Percentiles rank a stretch among this genome's conserved stretches.
Conservation (phyloP, 2,113 vertebrate genomes). For the Panurus biarmicus region DNA sequence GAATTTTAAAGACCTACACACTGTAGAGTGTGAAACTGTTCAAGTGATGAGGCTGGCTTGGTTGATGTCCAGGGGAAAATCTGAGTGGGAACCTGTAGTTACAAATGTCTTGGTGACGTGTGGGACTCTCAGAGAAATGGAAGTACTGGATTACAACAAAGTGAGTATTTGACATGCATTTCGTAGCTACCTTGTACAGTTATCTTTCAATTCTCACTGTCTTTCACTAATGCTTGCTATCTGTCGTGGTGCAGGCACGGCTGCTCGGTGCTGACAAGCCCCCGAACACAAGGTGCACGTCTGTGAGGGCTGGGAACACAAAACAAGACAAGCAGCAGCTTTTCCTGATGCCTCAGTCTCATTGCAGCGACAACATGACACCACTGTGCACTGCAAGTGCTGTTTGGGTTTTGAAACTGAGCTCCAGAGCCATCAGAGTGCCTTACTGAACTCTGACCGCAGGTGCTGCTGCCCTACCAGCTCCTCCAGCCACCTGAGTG, state of each 20-base stretch:
- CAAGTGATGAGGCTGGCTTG: not conserved
- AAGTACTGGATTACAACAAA: not conserved
- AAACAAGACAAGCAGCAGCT: not conserved
- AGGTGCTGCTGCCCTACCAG: not conserved
- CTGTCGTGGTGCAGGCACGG: not conserved
- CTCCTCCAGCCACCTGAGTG: no score
- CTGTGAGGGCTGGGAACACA: not conserved
- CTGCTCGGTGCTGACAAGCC: not conserved
- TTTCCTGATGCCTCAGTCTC: not conserved
- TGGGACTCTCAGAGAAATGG: not conserved
- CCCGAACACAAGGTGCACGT: not conserved
- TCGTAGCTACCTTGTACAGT: not conserved
- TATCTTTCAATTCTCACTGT: not conserved
- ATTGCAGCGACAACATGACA: rapidly evolving
- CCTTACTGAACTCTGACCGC: not conserved
- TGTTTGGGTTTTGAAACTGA: not conserved
- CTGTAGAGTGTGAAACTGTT: not conserved
- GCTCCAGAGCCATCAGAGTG: not conserved
- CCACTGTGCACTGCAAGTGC: not conserved
- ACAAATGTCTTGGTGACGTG: not conserved
- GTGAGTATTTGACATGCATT: not conserved
- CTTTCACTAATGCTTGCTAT: slow-evolving; percentile 1
- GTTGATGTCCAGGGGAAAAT: not conserved
- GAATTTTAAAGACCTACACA: not conserved
- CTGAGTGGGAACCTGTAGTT: not conserved